These are phyloP conservation scores for Thaumatotibia leucotreta DNA, from an alignment of 1,140 invertebrate species.

Conservation along the genomic window DNA sequence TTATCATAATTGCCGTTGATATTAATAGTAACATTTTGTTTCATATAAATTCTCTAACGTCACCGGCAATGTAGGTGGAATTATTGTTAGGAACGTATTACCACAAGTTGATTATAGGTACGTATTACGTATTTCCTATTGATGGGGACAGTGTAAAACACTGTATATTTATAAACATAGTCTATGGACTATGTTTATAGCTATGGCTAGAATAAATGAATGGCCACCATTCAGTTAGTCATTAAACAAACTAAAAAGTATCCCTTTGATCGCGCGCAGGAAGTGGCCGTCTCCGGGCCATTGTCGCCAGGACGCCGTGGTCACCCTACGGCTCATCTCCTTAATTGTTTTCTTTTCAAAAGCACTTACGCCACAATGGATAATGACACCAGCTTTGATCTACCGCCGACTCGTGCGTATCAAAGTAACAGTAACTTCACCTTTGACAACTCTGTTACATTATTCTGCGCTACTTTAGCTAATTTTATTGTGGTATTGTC, in stretches of 20 bases:
- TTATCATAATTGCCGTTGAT: too few relatives aligned
- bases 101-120: too few relatives aligned
- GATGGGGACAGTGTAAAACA: not conserved
- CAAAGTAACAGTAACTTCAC: constrained; percentile 9
- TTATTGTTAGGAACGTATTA: too few relatives aligned
- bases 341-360: constrained; percentile 68
- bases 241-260: constrained; percentile 22
- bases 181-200: too few relatives aligned
- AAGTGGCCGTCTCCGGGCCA: constrained; percentile 50
- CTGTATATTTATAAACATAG: not conserved
- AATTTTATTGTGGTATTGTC: constrained; percentile 31
- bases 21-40: too few relatives aligned
- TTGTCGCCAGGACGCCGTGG: constrained; percentile 42
- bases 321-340: constrained; percentile 43
- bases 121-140: too few relatives aligned
- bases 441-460: constrained; percentile 8
- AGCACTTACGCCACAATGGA: constrained; percentile 55
- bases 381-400: constrained; percentile 63
- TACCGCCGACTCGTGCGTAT: constrained; percentile 21
- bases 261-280: constrained; percentile 51
- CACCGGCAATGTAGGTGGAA: too few relatives aligned
- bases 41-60: too few relatives aligned
- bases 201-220: not conserved
- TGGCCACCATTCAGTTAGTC: constrained; percentile 10
- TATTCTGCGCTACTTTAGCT: constrained; percentile 9